Base-by-base conservation (phyloP, 2,888 invertebrate genomes). In the Drosophila rellima region DNA sequence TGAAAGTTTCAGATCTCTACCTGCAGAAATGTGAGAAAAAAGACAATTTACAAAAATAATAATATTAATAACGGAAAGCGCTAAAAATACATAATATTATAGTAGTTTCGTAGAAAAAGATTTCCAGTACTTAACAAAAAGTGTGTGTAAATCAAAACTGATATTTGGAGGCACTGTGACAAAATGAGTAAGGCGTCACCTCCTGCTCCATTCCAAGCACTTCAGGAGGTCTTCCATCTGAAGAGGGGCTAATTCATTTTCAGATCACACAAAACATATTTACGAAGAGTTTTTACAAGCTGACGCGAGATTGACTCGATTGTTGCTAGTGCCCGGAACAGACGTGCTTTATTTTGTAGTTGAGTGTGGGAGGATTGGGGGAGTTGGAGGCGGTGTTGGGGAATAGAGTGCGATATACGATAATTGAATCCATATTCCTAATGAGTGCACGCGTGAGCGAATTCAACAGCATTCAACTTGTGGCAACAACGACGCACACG, bases 371-470 rank as follows among this genome's bases (percentile, higher is more conserved):
- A 2, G 20, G 42, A n/a, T n/a, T n/a, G n/a, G 10, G 4, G 3
- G 23, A 15, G 13, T 8, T 2, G 5, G n/a, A 2, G 5, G 3
- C 4, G 18, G 10, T 60, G 15, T 8, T 5, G 2, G 51, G 15
- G 52, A 18, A 37, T 40, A 45, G 51, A 40, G 62, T 54, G 48
- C 35, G 40, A 59, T 54, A 64, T 69, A 61, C 59, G 54, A 74
- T 76, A 84, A 84, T 81, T 84, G 74, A 81, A 81, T 84, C 79
- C 79, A 73, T 70, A 80, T 75, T 80, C 62, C 70, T 87, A 82
- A 82, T 82, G 88, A 82, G 81, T 72, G 68, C 63, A 82, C 65
- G 84, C 63, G 44, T 74, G 62, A 68, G 67, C 51, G 63, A 47
- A 39, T 56, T 56, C 39, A 26, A 64, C 31, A 17, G 42, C 33